These are phyloP conservation scores for Monomorium pharaonis DNA, from an alignment of 1,140 invertebrate species.

Conservation along the genomic window DNA sequence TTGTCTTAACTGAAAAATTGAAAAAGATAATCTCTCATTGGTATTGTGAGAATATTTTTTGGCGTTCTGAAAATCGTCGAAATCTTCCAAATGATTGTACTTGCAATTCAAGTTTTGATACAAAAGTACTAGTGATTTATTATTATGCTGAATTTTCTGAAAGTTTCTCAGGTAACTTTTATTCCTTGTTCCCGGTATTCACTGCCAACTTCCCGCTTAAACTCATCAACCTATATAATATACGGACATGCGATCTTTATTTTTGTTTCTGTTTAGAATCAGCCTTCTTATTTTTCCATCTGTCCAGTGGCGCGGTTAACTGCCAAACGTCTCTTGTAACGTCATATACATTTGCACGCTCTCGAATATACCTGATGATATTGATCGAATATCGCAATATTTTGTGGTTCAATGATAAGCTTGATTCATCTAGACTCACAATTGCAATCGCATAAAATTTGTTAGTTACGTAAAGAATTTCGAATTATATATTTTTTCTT, in stretches of 20 bases:
- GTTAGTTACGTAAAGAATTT: neutral
- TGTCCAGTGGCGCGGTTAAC: conserved; percentile 19
- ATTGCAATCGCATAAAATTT: conserved; percentile 2
- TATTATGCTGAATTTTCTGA: neutral
- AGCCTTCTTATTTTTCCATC: conserved; percentile 68
- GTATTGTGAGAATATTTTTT: neutral
- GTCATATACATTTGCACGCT: conserved; percentile 46
- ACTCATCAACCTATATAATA: conserved; percentile 1
- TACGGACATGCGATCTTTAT: conserved; percentile 51
- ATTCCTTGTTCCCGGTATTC: neutral
- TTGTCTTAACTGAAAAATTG: neutral
- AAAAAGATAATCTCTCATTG: neutral
- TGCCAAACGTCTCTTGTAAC: conserved; percentile 52
- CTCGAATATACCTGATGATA: conserved; percentile 69
- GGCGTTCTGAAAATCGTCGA: neutral
- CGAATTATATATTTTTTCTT: neutral
- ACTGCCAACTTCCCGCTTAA: neutral
- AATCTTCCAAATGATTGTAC: neutral
- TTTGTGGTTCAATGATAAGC: conserved; percentile 61
- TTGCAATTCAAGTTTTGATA: neutral
- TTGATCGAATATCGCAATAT: conserved; percentile 73
- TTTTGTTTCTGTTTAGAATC: conserved; percentile 32
- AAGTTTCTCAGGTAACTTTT: conserved; percentile 66
- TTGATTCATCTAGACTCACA: neutral
- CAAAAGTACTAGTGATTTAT: conserved; percentile 14